phyloP scores from a whole-genome alignment of 2,888 invertebrate species.

The Pilophorus perplexus region DNA sequence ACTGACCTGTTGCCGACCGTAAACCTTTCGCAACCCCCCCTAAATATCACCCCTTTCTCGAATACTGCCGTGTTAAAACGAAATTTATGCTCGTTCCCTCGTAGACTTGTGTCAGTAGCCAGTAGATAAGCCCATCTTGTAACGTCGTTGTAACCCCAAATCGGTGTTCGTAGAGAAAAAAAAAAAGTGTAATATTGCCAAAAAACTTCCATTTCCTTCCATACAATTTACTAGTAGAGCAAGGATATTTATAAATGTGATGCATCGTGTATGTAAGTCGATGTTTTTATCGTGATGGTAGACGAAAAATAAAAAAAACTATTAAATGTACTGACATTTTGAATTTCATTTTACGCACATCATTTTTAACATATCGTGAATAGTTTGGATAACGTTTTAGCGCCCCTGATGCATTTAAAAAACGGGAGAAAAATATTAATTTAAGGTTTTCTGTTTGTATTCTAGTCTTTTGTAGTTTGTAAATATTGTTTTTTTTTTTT shows the following conservation, averaged over 20 bases:
- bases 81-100: too few species aligned
- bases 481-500: too few species aligned
- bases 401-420: constrained; percentile 5
- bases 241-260: constrained; percentile 9
- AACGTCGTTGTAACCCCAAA: too few species aligned
- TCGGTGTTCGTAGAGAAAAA: background rate
- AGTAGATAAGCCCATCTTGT: too few species aligned
- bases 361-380: background rate
- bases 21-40: too few species aligned
- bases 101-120: too few species aligned
- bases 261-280: constrained; percentile 15
- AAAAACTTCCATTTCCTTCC: constrained; percentile 37
- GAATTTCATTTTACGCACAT: background rate
- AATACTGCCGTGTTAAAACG: too few species aligned
- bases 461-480: constrained; percentile 20
- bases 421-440: background rate
- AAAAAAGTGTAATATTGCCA: constrained; percentile 31
- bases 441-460: constrained; percentile 5
- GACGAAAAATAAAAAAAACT: background rate
- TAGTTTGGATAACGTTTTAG: background rate
- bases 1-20: too few species aligned
- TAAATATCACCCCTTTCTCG: too few species aligned
- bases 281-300: background rate
- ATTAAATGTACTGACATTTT: constrained; percentile 25
- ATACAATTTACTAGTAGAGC: background rate